Conservation (phyloP, 2,888 invertebrate genomes). For the Tipula vernalis region DNA sequence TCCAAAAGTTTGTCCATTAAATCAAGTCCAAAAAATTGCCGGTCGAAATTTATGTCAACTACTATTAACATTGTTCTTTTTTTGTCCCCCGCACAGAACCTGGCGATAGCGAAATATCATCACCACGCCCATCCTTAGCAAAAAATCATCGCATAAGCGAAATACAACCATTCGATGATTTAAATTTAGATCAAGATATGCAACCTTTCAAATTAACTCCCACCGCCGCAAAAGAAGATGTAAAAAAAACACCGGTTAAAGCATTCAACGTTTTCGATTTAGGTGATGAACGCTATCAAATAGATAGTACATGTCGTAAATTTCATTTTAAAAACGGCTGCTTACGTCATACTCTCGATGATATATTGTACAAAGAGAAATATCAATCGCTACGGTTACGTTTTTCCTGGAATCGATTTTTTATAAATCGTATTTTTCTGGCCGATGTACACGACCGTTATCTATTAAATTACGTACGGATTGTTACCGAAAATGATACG, state of each 20-base stretch:
- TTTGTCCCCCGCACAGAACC: background rate
- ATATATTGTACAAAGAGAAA: background rate
- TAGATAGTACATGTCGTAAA: background rate
- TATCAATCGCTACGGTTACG: background rate
- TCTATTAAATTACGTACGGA: background rate
- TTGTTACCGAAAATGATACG: background rate
- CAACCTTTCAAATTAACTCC: too few species aligned
- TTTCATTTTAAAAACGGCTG: background rate
- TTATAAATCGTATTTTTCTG: background rate
- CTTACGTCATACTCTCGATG: background rate
- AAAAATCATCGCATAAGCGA: background rate
- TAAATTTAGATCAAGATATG: background rate
- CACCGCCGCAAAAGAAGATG: too few species aligned
- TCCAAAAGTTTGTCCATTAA: too few species aligned
- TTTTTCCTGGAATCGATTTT: background rate
- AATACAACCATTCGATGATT: background rate
- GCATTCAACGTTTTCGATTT: constrained; percentile 12
- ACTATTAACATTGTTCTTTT: too few species aligned
- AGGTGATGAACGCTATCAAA: constrained; percentile 11
- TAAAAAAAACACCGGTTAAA: background rate
- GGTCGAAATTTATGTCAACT: too few species aligned
- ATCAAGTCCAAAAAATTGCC: too few species aligned
- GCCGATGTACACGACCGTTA: background rate
- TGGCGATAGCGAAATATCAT: background rate
- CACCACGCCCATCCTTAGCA: background rate